Conservation (phyloP, 1,140 invertebrate species). For the Cotesia typhae region DNA sequence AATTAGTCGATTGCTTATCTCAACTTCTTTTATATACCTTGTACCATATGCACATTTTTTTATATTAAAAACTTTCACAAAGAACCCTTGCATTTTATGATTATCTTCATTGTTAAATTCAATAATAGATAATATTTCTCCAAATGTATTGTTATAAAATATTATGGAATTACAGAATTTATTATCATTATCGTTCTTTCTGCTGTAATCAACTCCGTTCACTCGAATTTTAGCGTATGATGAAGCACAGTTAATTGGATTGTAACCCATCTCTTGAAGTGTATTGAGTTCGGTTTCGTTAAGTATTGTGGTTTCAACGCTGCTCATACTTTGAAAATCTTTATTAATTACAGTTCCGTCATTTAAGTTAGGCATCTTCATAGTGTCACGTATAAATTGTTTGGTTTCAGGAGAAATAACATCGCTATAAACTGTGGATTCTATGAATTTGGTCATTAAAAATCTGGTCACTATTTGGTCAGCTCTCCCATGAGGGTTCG, state of each 20-base stretch:
- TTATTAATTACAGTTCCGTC: background rate
- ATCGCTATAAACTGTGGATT: background rate
- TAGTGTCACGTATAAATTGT: slow-evolving; percentile 2
- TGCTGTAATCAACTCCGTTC: slow-evolving; percentile 23
- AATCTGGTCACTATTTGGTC: slow-evolving; percentile 27
- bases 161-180: background rate
- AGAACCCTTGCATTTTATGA: background rate
- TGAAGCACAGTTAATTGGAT: background rate
- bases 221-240: slow-evolving; percentile 3
- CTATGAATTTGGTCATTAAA: background rate
- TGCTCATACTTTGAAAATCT: background rate
- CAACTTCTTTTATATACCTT: background rate
- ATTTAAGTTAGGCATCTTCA: background rate
- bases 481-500: slow-evolving; percentile 7
- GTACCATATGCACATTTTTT: background rate
- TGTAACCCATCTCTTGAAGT: slow-evolving; percentile 1
- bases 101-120: background rate
- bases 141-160: background rate
- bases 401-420: background rate
- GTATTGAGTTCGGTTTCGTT: background rate
- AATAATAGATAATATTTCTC: background rate
- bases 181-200: background rate
- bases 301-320: background rate
- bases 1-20: background rate
- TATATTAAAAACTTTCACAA: background rate